Conservation (phyloP, 2,113 vertebrate species). For the Epinephelus lanceolatus region DNA sequence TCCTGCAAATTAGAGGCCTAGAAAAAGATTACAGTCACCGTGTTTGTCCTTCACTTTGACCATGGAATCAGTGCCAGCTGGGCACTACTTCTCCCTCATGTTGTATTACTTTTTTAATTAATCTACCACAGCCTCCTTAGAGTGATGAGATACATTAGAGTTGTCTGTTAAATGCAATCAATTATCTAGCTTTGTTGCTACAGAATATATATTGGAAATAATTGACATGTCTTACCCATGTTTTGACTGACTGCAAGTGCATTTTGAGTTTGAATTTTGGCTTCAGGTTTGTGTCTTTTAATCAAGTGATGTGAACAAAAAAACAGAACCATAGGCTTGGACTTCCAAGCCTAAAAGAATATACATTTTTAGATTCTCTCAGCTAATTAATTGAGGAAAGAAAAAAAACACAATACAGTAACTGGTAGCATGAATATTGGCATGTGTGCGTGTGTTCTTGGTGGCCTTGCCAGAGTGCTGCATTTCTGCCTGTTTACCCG, state of each 20-base stretch:
- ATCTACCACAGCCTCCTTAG: constrained; percentile 70
- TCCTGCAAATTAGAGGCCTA: constrained; percentile 70
- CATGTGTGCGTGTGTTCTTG: constrained; percentile 19
- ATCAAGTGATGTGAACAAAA: background rate
- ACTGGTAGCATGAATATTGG: constrained; percentile 23
- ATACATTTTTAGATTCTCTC: constrained; percentile 36
- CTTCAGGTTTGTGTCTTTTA: constrained; percentile 19
- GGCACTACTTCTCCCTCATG: constrained; percentile 66
- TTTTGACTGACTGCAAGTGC: constrained; percentile 27
- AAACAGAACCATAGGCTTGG: constrained; percentile 6
- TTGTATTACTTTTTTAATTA: constrained; percentile 79
- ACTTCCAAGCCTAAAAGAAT: constrained; percentile 40
- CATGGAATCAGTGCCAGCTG: constrained; percentile 75
- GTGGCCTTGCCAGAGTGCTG: constrained; percentile 60
- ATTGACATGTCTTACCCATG: constrained; percentile 57
- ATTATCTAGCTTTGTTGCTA: constrained; percentile 63
- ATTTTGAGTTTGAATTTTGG: constrained; percentile 34
- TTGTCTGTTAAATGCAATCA: constrained; percentile 66
- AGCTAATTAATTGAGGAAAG: constrained; percentile 42
- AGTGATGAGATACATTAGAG: constrained; percentile 71
- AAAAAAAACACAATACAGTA: constrained; percentile 28
- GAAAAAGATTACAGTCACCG: constrained; percentile 70
- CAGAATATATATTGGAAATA: constrained; percentile 46
- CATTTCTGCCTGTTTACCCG: constrained; percentile 80
- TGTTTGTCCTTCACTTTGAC: constrained; percentile 81